Evolutionary conservation across 2,113 vertebrate species (phyloP), one percentile per base, ranked within the genome.

Genomic region (Epinephelus lanceolatus): DNA sequence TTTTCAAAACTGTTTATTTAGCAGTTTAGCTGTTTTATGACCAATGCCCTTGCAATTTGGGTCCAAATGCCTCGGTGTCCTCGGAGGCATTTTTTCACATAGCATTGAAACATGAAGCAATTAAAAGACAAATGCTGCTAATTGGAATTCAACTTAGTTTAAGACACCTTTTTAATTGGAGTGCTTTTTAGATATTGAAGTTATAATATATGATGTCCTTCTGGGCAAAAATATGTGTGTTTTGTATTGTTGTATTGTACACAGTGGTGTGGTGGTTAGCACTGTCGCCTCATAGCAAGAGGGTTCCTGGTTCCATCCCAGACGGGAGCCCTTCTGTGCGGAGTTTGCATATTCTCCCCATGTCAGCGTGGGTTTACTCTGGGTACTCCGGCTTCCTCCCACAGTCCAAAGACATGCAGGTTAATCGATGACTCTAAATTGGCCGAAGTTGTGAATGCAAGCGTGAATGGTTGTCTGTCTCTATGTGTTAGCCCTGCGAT

Each of bases 61-160:
- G 0, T 57, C 51, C 18, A 76, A 63, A 53, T 51, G 42, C 33
- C 9, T 70, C 18, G 1, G 7, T 12, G 2, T 55, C 57, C 37
- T 78, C 33, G 5, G 49, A 68, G 23, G 21, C 18, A 7, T 71
- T 68, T 77, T 72, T 40, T 79, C 37, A 17, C 25, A 56, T 79
- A 63, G 68, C 23, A 42, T 1, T 77, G 5, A 68, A 71, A 13
- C 63, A 51, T 56, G 19, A 60, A 77, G 56, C 69, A 84, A 72
- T 68, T 71, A 72, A 25, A 33, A 76, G 17, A 56, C 6, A 62
- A 56, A 56, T 40, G 21, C 42, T 47, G 55, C 25, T 85, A 17
- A 76, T 33, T 72, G 27, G 27, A 61, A 49, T 49, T 49, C 47
- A 49, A 15, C 47, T 49, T 49, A 12, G 47, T 49, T 37, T 37